Percentiles rank a stretch among this genome's conserved stretches.
Conservation (phyloP, 2,797 vertebrate species). For the Hippoglossus hippoglossus region DNA sequence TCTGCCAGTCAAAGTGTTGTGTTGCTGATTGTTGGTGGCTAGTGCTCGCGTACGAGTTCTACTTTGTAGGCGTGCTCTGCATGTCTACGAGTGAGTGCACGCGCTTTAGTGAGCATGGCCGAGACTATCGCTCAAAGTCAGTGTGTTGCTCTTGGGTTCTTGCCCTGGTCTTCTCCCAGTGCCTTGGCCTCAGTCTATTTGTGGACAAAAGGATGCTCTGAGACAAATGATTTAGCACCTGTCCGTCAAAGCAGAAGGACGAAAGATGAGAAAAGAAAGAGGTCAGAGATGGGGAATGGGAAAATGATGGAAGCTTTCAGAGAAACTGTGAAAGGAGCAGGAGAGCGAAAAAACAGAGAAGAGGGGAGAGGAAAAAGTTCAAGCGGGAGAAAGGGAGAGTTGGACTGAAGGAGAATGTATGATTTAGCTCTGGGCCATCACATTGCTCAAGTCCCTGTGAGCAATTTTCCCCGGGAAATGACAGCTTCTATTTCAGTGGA, state of each 20-base stretch:
- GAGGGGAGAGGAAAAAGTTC: slow-evolving; percentile 27
- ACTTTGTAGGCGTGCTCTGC: slow-evolving; percentile 59
- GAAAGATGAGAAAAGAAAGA: slow-evolving; percentile 67
- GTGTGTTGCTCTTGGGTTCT: slow-evolving; percentile 68
- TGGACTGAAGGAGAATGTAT: slow-evolving; percentile 42
- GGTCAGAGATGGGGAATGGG: slow-evolving; percentile 52
- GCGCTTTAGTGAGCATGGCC: slow-evolving; percentile 16
- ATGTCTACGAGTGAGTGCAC: slow-evolving; percentile 46
- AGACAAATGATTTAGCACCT: slow-evolving; percentile 82
- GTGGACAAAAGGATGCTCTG: slow-evolving; percentile 73
- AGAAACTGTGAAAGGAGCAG: slow-evolving; percentile 25
- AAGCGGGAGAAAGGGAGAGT: slow-evolving; percentile 26
- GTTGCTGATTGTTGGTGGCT: slow-evolving; percentile 50
- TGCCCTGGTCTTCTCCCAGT: slow-evolving; percentile 51
- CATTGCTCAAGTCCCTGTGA: slow-evolving; percentile 66
- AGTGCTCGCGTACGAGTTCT: slow-evolving; percentile 61
- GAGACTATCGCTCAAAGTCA: slow-evolving; percentile 71
- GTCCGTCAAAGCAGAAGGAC: slow-evolving; percentile 77
- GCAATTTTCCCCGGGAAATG: slow-evolving; percentile 70
- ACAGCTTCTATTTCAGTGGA: slow-evolving; percentile 67
- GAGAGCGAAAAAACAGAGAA: slow-evolving; percentile 11
- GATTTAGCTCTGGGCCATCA: slow-evolving; percentile 69
- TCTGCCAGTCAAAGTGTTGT: slow-evolving; percentile 28
- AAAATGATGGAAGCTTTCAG: slow-evolving; percentile 60
- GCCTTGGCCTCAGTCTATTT: slow-evolving; percentile 74